These are phyloP conservation scores for Drosophila villosipedis DNA, from an alignment of 2,888 invertebrate species.

Conservation along the genomic window DNA sequence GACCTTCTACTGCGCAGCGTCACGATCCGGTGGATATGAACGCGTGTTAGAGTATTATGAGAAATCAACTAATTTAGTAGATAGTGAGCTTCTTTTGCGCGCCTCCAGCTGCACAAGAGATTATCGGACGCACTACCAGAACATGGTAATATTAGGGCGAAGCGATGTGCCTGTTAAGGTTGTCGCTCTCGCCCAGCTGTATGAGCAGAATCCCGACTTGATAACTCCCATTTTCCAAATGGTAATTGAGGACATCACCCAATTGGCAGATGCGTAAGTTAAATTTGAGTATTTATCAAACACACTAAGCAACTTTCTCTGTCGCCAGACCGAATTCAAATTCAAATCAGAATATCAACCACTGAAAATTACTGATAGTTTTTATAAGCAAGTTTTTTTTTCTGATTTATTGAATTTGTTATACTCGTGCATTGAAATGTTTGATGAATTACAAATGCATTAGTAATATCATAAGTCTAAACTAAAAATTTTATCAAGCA, in stretches of 20 bases:
- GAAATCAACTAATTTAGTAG: constrained; percentile 87
- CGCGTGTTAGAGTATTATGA: constrained; percentile 85
- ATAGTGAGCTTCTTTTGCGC: constrained; percentile 88
- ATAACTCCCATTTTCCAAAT: constrained; percentile 68
- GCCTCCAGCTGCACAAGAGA: constrained; percentile 89
- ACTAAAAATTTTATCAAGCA: neutral
- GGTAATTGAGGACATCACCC: constrained; percentile 55
- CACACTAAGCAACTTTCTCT: neutral
- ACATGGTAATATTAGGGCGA: constrained; percentile 84
- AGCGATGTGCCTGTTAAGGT: constrained; percentile 58
- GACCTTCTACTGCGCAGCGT: constrained; percentile 61
- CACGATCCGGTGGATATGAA: constrained; percentile 37
- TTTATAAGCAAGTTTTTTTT: neutral
- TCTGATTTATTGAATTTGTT: neutral
- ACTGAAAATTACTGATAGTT: neutral
- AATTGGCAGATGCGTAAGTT: constrained; percentile 69
- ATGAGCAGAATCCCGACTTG: constrained; percentile 86
- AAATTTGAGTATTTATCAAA: constrained; percentile 5
- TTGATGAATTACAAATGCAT: neutral
- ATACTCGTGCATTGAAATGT: neutral
- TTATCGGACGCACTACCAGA: constrained; percentile 85
- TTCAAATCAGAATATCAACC: neutral
- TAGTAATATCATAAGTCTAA: neutral
- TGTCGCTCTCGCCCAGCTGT: constrained; percentile 84
- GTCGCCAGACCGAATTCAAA: neutral